A percentile compares a stretch with the other conserved stretches of the same genome.
These are phyloP conservation scores for Drosophila varians DNA, from an alignment of 1,140 invertebrate genomes.

Conservation along the genomic window DNA sequence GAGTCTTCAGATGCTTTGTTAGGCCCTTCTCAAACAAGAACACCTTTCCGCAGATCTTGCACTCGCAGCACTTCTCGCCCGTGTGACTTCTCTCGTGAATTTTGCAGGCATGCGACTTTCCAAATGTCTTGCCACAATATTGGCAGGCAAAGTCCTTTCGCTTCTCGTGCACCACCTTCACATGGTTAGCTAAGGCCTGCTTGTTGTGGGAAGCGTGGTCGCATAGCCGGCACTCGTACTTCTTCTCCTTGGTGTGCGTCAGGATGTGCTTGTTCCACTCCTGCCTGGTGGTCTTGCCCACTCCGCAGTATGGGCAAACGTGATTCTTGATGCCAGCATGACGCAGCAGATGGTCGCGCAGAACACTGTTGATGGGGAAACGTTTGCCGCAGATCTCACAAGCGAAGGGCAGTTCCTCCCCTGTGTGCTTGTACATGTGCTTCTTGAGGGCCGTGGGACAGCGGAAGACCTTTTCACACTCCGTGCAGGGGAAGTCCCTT, in stretches of 20 bases:
- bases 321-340: conserved; percentile 81
- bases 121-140: conserved; percentile 79
- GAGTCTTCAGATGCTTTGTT: conserved; percentile 74
- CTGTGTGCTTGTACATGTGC: conserved; percentile 85
- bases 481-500: conserved; percentile 67
- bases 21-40: conserved; percentile 74
- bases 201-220: conserved; percentile 78
- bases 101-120: conserved; percentile 76
- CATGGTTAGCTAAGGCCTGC: conserved; percentile 71
- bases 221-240: conserved; percentile 75
- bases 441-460: conserved; percentile 82
- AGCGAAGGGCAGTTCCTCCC: conserved; percentile 85
- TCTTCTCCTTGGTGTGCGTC: conserved; percentile 77
- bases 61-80: conserved; percentile 84
- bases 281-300: conserved; percentile 74
- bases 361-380: conserved; percentile 72
- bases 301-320: conserved; percentile 78
- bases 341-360: conserved; percentile 74
- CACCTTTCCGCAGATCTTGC: conserved; percentile 77
- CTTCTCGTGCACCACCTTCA: conserved; percentile 78
- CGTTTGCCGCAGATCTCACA: conserved; percentile 85
- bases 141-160: conserved; percentile 79
- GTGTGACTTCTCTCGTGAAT: conserved; percentile 78
- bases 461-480: conserved; percentile 80
- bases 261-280: conserved; percentile 80